These are phyloP conservation scores for Promerops cafer DNA, from an alignment of 2,113 vertebrate genomes.

Conservation along the genomic window DNA sequence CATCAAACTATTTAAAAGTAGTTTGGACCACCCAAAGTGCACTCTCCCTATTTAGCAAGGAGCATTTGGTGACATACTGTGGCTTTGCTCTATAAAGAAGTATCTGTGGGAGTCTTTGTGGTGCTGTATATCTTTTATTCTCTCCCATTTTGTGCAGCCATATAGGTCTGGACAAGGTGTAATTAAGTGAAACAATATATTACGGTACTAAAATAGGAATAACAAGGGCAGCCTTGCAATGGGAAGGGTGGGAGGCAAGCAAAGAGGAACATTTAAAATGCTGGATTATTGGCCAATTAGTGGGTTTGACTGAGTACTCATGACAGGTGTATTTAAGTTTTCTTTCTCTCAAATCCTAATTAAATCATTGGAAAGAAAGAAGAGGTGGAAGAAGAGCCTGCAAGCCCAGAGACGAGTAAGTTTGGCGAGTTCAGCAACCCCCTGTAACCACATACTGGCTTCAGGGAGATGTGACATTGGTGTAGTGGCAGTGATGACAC, in stretches of 20 bases:
- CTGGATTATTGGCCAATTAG: background rate
- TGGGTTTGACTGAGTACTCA: background rate
- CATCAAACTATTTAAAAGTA: background rate
- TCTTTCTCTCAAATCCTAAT: background rate
- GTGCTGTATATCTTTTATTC: background rate
- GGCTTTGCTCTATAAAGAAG: background rate
- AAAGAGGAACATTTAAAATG: background rate
- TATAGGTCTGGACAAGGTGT: background rate
- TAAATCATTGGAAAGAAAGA: background rate
- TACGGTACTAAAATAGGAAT: background rate
- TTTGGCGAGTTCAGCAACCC: background rate
- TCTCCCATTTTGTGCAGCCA: background rate
- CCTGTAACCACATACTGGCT: accelerated
- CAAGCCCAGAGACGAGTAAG: background rate
- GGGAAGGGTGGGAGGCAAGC: background rate
- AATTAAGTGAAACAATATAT: background rate
- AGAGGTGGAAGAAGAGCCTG: background rate
- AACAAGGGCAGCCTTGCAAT: background rate
- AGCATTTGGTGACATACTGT: background rate
- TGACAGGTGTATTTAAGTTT: background rate
- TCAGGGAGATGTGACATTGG: accelerated
- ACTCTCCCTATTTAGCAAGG: background rate
- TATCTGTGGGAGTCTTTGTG: background rate
- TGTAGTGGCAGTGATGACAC: background rate
- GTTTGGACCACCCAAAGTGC: background rate